Evolutionary conservation across 2,797 vertebrate genomes (phyloP).

Genomic region (Tragelaphus oryx): DNA sequence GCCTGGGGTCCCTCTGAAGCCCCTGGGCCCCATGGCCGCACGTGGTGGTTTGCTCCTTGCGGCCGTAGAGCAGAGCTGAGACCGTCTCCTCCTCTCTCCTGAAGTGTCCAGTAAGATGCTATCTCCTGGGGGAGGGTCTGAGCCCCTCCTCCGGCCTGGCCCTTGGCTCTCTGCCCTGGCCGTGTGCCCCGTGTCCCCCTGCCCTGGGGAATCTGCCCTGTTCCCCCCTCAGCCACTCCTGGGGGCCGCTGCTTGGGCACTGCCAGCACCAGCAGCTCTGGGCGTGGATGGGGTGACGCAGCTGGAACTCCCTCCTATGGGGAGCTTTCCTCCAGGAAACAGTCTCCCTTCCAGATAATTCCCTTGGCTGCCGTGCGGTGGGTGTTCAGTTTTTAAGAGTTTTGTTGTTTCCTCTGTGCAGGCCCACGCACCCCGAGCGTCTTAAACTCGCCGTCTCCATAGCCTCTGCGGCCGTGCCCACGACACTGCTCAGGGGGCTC

Average conservation of each 20-base stretch:
- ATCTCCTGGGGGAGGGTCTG: neutral
- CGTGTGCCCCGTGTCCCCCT: neutral
- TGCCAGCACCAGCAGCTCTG: neutral
- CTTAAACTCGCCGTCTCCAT: neutral
- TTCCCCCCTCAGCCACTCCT: neutral
- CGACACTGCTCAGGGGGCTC: neutral
- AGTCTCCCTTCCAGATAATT: neutral
- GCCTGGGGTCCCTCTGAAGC: neutral
- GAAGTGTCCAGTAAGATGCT: neutral
- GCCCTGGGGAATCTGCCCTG: neutral
- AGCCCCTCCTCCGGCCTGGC: neutral
- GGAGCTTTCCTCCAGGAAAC: neutral
- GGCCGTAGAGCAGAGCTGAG: neutral
- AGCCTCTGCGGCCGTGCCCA: neutral
- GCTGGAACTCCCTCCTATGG: neutral
- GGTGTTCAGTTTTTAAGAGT: neutral
- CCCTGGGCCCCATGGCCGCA: neutral
- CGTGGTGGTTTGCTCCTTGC: rapidly evolving
- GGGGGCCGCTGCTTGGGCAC: neutral
- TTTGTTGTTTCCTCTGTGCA: neutral
- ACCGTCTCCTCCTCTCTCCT: neutral
- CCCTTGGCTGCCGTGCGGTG: neutral
- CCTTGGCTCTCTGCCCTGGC: neutral
- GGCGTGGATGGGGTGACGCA: neutral
- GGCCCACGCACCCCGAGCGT: neutral